Base-by-base conservation (phyloP, 2,113 vertebrate genomes). In the Mobula birostris region DNA sequence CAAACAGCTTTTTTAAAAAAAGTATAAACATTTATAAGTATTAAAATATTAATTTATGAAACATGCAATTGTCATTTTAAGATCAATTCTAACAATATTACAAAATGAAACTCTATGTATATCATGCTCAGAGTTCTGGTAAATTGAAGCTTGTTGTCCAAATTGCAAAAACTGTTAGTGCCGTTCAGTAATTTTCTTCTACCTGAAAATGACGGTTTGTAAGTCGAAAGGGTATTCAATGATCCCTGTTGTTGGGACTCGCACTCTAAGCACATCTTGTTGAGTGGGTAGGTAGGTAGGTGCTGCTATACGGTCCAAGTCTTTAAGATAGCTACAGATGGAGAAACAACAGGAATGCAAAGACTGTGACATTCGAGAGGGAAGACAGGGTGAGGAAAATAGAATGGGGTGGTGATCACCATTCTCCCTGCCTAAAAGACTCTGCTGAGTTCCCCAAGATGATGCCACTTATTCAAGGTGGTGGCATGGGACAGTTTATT, bases 181-280 rank as follows among this genome's bases (percentile, higher is more conserved):
- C 9, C 21, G 94, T 79, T 94, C 80, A 94, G n/a, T 56, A 94
- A 95, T 32, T 94, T 94, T 94, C 94, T 95, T 96, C 95, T 97
- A 99, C 98, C 98, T 99, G 97, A 99, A 98, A 96, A 99, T 99
- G 96, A 99, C 97, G 5, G 98, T 98, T 96, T 99, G 98, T 95
- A 99, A 97, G 96, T 99, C 98, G 2, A 99, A 99, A 1, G 98
- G 98, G 95, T 99, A 99, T 95, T 98, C 97, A 95, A 98, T 97
- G 94, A 98, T 98, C 90, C 97, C 97, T 76, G 97, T 98, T 93
- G 97, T 98, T 95, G 97, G 97, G 88, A 98, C 97, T 96, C 97
- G 96, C 96, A 98, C 97, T 96, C 97, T 96, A 90, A 98, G 97
- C 94, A 98, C 97, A 94, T 98, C 97, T 95, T 98, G 97, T 94